phyloP scores from a whole-genome alignment of 64 coral and sea anemone genomes.

The Dendronephthya gigantea region DNA sequence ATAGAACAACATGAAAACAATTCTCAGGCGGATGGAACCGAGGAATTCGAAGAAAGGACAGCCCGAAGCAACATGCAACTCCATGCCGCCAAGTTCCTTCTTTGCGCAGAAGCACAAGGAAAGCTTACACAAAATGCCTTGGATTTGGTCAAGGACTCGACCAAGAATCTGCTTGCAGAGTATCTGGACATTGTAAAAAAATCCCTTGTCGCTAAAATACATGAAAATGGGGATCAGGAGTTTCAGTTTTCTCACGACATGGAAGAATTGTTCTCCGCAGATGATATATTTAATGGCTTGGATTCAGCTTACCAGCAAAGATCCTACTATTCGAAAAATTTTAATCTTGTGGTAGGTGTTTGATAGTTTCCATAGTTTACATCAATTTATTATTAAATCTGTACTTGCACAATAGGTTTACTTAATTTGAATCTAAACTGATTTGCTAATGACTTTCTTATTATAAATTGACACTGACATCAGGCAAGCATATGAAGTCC shows the following conservation, averaged over 20 bases:
- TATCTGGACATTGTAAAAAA: constrained; percentile 11
- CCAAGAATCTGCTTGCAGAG: background rate
- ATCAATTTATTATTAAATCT: too few species aligned
- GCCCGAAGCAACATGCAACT: background rate
- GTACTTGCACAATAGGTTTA: too few species aligned
- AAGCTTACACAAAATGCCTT: background rate
- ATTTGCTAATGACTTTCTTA: too few species aligned
- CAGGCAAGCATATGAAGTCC: too few species aligned
- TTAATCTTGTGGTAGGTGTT: constrained; percentile 1
- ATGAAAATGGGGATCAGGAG: background rate
- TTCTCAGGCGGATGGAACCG: background rate
- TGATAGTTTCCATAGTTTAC: too few species aligned
- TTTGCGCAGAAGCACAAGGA: background rate
- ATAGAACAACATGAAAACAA: too few species aligned
- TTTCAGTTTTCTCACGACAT: background rate
- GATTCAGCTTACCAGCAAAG: background rate
- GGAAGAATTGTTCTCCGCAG: constrained; percentile 8
- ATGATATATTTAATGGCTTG: background rate
- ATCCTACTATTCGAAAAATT: background rate
- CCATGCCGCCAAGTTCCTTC: background rate
- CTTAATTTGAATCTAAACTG: too few species aligned
- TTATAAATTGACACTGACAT: too few species aligned
- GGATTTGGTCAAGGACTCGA: background rate
- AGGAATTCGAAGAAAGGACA: background rate
- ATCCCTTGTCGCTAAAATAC: background rate